These are phyloP conservation scores for Zaprionus lachaisei DNA, from an alignment of 1,140 invertebrate species.

Conservation along the genomic window DNA sequence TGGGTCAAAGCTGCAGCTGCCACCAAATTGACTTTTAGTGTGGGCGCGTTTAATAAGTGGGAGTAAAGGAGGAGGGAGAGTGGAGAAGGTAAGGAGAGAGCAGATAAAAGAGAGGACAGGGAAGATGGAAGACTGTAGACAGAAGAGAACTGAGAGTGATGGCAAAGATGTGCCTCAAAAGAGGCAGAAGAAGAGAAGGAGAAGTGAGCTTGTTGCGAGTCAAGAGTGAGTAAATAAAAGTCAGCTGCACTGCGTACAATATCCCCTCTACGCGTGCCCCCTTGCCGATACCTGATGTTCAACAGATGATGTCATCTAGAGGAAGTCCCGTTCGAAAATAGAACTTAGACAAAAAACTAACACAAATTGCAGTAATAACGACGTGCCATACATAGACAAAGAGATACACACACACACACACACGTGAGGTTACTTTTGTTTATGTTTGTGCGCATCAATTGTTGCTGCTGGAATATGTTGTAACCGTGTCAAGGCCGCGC, in stretches of 20 bases:
- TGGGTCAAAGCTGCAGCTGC: slow-evolving; percentile 6
- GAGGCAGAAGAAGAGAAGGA: no score
- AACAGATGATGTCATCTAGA: slow-evolving; percentile 61
- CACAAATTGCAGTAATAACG: slow-evolving; percentile 38
- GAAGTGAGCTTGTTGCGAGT: no score
- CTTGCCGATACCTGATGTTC: slow-evolving; percentile 5
- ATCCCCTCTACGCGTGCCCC: background rate
- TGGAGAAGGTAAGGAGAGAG: no score
- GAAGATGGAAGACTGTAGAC: no score
- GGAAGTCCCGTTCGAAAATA: slow-evolving; percentile 44
- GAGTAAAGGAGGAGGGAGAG: slow-evolving; percentile 15
- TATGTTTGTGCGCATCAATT: slow-evolving; percentile 30
- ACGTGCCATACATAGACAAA: slow-evolving; percentile 6
- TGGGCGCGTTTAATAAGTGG: slow-evolving; percentile 18
- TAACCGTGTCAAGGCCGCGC: slow-evolving; percentile 72
- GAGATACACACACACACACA: background rate
- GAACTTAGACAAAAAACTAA: slow-evolving; percentile 39
- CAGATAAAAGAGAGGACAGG: no score
- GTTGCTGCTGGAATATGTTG: slow-evolving; percentile 47
- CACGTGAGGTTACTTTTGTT: slow-evolving; percentile 22
- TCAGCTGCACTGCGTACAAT: background rate
- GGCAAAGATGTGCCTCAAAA: no score
- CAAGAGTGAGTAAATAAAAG: background rate
- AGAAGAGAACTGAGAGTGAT: no score
- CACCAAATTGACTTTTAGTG: background rate